Evolutionary conservation across 2,113 vertebrate genomes (phyloP).

Genomic region (Macquaria australasica): DNA sequence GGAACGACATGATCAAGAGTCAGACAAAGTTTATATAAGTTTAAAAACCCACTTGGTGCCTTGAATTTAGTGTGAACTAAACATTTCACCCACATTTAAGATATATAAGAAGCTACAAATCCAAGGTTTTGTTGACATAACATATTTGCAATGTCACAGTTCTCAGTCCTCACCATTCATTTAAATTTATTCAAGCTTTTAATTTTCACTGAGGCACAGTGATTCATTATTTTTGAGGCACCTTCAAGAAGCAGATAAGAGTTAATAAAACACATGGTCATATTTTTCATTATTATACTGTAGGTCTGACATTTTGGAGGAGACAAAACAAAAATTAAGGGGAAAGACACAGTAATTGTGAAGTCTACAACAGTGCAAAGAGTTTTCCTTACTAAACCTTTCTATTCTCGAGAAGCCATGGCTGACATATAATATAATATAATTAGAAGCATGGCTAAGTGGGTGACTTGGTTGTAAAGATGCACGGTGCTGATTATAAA

Average conservation of each 20-base stretch:
- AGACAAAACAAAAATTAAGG: neutral
- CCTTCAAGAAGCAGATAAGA: neutral
- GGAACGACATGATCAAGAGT: neutral
- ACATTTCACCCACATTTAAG: neutral
- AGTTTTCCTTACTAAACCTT: neutral
- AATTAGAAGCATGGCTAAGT: constrained; percentile 49
- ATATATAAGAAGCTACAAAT: neutral
- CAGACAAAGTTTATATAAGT: neutral
- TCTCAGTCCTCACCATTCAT: neutral
- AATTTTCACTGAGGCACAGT: neutral
- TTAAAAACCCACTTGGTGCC: neutral
- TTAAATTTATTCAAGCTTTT: too few relatives aligned
- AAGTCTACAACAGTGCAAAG: neutral
- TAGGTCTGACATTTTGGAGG: neutral
- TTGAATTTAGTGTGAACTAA: neutral
- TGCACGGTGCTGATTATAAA: constrained; percentile 44
- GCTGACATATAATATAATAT: constrained; percentile 22
- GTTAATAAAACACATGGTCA: neutral
- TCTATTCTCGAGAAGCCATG: neutral
- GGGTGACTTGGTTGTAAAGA: constrained; percentile 25
- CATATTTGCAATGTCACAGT: neutral
- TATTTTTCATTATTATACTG: neutral
- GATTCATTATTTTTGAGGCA: neutral
- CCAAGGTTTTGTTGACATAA: neutral
- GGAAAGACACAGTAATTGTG: neutral